Base-by-base conservation (phyloP, 2,888 invertebrate genomes). In the Sycophila texana region DNA sequence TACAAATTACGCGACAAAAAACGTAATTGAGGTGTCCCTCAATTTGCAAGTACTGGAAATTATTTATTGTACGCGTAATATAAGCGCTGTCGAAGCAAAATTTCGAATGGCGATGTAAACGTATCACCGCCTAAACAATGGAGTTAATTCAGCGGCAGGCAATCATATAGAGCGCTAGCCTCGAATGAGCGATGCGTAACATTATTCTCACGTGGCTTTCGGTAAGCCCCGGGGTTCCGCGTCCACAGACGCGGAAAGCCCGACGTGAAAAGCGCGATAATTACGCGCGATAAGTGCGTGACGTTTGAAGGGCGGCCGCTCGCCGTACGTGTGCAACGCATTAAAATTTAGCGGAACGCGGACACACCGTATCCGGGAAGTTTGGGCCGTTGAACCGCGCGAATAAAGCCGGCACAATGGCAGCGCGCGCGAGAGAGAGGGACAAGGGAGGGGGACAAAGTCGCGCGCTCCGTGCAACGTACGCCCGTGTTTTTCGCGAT, bases 341-440 rank as follows among this genome's bases (percentile, higher is more conserved):
- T 39, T 49, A 58, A 60, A 49, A 14, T 77, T 53, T 53, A 53
- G 14, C 51, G 63, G 18, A 4, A 30, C 47, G 70, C 58, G 39
- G 39, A 49, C 84, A 84, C 81, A 83, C 2, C 83, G 82, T 88
- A 89, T 90, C 89, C 90, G 89, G 90, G 90, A 90, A 89, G 89
- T 89, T 89, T 89, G 89, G 87, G 86, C 87, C 89, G 87, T 89
- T 89, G 90, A 90, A 89, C 89, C 88, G 87, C 83, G 83, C 14
- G 53, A 80, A 74, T 55, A 77, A 74, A 55, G 39, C 47, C 55
- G 39, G 84, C 81, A 85, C 86, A 85, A 87, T 85, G 76, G 73
- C 70, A 73, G 18, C 49, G 61, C 39, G 7, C 39, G 39, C 1
- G 39, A 39, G 39, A 39, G 10, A 10, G 39, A 10, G 39, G 39